phyloP scores from a whole-genome alignment of 2,113 vertebrate genomes.

The human (Homo sapiens) region DNA sequence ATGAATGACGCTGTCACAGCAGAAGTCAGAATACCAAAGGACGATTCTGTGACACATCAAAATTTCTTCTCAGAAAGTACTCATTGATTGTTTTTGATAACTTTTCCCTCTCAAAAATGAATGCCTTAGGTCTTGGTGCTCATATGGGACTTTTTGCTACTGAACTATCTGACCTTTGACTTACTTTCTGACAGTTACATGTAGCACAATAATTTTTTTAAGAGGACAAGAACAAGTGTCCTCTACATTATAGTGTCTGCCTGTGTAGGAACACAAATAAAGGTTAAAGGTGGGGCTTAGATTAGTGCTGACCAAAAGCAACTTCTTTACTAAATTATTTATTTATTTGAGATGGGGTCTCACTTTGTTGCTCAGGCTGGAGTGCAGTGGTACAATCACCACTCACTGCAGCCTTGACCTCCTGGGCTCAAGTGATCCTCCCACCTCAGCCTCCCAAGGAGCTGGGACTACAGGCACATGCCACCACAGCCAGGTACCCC shows the following conservation, averaged over 20 bases:
- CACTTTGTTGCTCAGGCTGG: no score
- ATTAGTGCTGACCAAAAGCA: neutral
- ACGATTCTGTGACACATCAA: neutral
- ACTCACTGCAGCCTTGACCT: no score
- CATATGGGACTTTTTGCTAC: slow-evolving; percentile 17
- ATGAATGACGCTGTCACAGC: neutral
- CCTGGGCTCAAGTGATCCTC: no score
- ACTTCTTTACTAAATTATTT: neutral
- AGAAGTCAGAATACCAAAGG: slow-evolving; percentile 29
- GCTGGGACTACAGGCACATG: no score
- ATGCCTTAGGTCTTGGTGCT: slow-evolving; percentile 17
- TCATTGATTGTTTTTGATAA: neutral
- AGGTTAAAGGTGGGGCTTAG: neutral
- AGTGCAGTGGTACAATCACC: no score
- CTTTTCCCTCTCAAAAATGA: slow-evolving; percentile 38
- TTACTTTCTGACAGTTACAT: slow-evolving; percentile 2
- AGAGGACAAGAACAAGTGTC: neutral
- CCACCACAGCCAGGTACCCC: no score
- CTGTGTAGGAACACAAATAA: neutral
- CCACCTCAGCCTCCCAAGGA: no score
- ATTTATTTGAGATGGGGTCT: no score
- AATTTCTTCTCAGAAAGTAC: slow-evolving; percentile 33
- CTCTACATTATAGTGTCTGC: neutral
- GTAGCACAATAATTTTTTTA: neutral
- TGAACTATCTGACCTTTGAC: slow-evolving; percentile 25